Evolutionary conservation across 1,140 invertebrate species (phyloP).

Genomic region (Drosophila albomicans): DNA sequence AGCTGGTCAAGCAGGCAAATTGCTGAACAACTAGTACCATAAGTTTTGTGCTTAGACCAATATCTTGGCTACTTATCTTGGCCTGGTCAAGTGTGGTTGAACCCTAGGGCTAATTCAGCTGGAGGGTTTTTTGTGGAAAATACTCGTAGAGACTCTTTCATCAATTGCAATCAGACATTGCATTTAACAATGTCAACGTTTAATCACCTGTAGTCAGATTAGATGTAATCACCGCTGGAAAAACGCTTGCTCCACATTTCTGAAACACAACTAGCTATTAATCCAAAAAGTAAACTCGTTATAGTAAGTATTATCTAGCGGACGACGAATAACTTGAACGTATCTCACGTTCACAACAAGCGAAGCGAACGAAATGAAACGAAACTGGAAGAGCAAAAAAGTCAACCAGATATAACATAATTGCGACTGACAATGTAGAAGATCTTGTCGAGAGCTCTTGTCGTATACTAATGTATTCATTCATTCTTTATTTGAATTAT

Average conservation of each 20-base stretch:
- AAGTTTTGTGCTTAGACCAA: slow-evolving; percentile 5
- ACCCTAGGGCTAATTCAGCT: background rate
- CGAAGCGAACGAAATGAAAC: background rate
- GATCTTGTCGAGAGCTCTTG: background rate
- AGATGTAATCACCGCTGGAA: slow-evolving; percentile 15
- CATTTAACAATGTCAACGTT: slow-evolving; percentile 6
- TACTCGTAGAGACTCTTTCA: background rate
- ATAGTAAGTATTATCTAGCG: slow-evolving; percentile 28
- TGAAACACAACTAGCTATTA: slow-evolving; percentile 6
- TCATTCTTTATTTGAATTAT: background rate
- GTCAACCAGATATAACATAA: background rate
- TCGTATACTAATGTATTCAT: background rate
- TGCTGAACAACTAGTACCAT: slow-evolving; percentile 28
- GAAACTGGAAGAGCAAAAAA: background rate
- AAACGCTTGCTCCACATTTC: slow-evolving; percentile 22
- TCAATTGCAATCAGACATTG: background rate
- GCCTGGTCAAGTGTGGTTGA: slow-evolving; percentile 16
- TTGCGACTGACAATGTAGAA: background rate
- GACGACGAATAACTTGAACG: slow-evolving; percentile 22
- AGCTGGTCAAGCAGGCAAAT: slow-evolving; percentile 50
- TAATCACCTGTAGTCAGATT: slow-evolving; percentile 3
- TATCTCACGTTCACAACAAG: slow-evolving; percentile 38
- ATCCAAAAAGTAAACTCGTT: slow-evolving; percentile 11
- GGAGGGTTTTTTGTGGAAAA: background rate
- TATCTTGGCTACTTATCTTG: background rate